Conservation (phyloP, 2,888 invertebrate species). For the Meteorus cinctellus region DNA sequence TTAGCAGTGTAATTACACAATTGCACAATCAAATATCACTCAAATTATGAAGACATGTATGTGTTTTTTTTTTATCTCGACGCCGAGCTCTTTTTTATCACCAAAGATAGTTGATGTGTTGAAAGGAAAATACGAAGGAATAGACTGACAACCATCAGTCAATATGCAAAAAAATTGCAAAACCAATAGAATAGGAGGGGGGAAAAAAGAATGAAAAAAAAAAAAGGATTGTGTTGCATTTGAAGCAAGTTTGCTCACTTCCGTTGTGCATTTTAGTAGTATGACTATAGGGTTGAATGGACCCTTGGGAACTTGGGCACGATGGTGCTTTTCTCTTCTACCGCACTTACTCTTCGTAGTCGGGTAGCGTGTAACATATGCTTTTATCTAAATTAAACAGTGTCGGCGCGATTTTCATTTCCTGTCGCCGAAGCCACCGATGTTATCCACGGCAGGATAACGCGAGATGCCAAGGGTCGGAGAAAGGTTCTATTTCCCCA, state of each 20-base stretch:
- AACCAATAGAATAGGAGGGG: too few relatives aligned
- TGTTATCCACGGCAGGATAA: conserved; percentile 71
- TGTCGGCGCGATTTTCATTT: conserved; percentile 76
- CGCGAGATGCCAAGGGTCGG: conserved; percentile 66
- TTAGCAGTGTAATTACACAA: too few relatives aligned
- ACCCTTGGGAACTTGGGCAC: background rate
- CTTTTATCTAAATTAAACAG: conserved; percentile 78
- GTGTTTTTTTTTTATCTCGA: too few relatives aligned
- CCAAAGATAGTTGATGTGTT: too few relatives aligned
- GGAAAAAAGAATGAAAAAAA: too few relatives aligned
- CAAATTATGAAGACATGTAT: too few relatives aligned
- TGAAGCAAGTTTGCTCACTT: conserved; percentile 1
- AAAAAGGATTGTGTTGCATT: too few relatives aligned
- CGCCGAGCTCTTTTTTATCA: too few relatives aligned
- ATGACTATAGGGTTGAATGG: conserved; percentile 47
- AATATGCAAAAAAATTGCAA: too few relatives aligned
- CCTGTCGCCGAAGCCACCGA: conserved; percentile 73
- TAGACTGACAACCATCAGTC: too few relatives aligned
- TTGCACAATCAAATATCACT: too few relatives aligned
- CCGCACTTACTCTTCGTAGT: conserved; percentile 45
- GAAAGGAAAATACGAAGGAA: too few relatives aligned
- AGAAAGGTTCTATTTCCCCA: conserved; percentile 61
- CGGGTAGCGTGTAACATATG: conserved; percentile 73
- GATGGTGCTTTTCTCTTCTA: conserved; percentile 8
- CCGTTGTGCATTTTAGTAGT: conserved; percentile 37